Evolutionary conservation across 2,888 invertebrate species (phyloP), one percentile per base, ranked within the genome.

Genomic region (Drosophila trichaetosa): DNA sequence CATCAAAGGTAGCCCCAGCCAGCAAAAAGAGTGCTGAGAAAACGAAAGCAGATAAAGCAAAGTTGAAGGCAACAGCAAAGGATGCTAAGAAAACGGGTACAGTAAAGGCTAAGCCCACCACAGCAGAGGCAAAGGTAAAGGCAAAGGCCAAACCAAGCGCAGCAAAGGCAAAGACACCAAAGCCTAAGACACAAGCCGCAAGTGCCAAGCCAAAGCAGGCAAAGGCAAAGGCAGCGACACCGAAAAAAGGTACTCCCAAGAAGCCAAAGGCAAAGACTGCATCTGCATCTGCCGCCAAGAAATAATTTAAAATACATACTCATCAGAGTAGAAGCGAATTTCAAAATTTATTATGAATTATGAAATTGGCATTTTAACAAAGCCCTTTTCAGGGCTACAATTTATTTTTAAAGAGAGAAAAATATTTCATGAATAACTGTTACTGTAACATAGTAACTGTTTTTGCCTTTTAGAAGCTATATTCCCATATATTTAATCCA

Each of bases 11-110:
- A 27, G 66, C 64, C 31, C 46, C 69, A 3, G 13, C 13, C 42
- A 42, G 21, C 38, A 80, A 77, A 36, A 79, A 79, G 56, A 69
- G 59, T 11, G 69, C 53, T 18, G 80, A 76, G 38, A 75, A 79
- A 24, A 66, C 74, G 59, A 75, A 69, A 24, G 64, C 67, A 5
- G 67, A 75, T 7, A 73, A 79, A 40, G 69, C 70, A 42, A 79
- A 73, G 49, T 10, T 2, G 2, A 21, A 42, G 6, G 21, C 42
- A 13, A 2, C 11, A 6, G 73, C 69, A 31, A 82, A 79, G 57
- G 70, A 79, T 65, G 74, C 61, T 1, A 73, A 80, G 57, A 79
- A 82, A 62, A 58, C 54, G 16, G 79, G 73, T n/a, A 68, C 53
- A 13, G 60, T 77, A 7, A 81, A 79, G 53, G 67, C 76, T 11